Evolutionary conservation across 2,797 vertebrate genomes (phyloP), one percentile per base, ranked within the genome.

Genomic region (Alosa sapidissima): DNA sequence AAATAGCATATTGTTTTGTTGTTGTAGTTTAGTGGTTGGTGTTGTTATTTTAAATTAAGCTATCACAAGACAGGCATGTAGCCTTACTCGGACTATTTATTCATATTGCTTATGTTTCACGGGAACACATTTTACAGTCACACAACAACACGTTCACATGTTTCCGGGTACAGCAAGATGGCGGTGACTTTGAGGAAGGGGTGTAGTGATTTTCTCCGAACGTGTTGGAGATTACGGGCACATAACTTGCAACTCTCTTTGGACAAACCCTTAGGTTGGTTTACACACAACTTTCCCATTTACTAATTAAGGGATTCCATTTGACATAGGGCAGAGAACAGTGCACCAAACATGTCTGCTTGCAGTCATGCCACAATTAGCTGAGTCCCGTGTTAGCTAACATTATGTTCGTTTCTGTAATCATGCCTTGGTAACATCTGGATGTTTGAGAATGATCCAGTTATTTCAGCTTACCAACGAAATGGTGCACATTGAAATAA

Each of bases 141-240:
- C 68, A 14, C 68, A 72, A 72, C 68, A 72, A 72, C 68, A 72
- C 54, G 19, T 19, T 55, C 68, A 72, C 68, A 72, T 72, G 68
- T 72, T 72, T 72, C 68, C 68, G 68, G 68, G 28, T 19, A 8
- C 33, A 19, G 41, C 47, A 87, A 88, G n/a, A 89, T 89, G 88
- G 88, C 87, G 87, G n/a, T 85, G 86, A 85, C 81, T 82, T 82
- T 88, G 86, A 87, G 60, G 81, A 81, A 41, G 9, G 83, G 81
- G 1, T 62, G 82, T 54, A 6, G 72, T 13, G 58, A 81, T 72
- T 45, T 84, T 52, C 65, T 87, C 13, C 82, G 83, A 72, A 45
- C 58, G 2, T 87, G 83, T 9, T 84, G 81, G 81, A 82, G 75
- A 54, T 82, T 89, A 81, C 47, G 45, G n/a, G 45, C 58, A 3